Evolutionary conservation across 2,797 vertebrate species (phyloP).

Genomic region (Sparus aurata): DNA sequence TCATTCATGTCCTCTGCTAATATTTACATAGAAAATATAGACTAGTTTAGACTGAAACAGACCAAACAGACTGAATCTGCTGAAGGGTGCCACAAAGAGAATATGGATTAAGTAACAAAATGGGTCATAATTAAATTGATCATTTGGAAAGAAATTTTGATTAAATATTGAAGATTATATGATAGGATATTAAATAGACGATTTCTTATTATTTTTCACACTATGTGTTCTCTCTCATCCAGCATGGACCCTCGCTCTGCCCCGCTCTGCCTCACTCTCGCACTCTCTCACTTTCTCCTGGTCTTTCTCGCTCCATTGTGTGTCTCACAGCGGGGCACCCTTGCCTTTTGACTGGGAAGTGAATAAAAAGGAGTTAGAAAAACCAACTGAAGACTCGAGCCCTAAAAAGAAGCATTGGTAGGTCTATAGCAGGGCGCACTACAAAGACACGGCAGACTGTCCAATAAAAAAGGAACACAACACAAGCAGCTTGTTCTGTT

Average conservation of each 20-base stretch:
- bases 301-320: slow-evolving; percentile 64
- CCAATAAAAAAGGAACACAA: slow-evolving; percentile 69
- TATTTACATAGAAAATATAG: background rate
- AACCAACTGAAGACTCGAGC: slow-evolving; percentile 76
- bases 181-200: background rate
- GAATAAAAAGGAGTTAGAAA: slow-evolving; percentile 83
- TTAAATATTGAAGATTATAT: background rate
- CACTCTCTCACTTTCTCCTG: slow-evolving; percentile 32
- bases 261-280: background rate
- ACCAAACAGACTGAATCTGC: background rate
- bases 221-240: slow-evolving; percentile 13
- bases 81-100: background rate
- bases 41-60: background rate
- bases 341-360: slow-evolving; percentile 84
- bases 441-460: slow-evolving; percentile 71
- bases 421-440: slow-evolving; percentile 52
- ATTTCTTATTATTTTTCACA: slow-evolving; percentile 15
- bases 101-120: background rate
- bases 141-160: background rate
- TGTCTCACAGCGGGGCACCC: slow-evolving; percentile 63
- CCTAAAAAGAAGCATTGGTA: slow-evolving; percentile 73
- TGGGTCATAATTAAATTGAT: background rate
- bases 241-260: slow-evolving; percentile 3
- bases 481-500: slow-evolving; percentile 75
- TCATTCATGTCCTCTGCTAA: background rate